Evolutionary conservation across 2,113 vertebrate species (phyloP), one percentile per base, ranked within the genome.

Genomic region (Amphiprion percula): DNA sequence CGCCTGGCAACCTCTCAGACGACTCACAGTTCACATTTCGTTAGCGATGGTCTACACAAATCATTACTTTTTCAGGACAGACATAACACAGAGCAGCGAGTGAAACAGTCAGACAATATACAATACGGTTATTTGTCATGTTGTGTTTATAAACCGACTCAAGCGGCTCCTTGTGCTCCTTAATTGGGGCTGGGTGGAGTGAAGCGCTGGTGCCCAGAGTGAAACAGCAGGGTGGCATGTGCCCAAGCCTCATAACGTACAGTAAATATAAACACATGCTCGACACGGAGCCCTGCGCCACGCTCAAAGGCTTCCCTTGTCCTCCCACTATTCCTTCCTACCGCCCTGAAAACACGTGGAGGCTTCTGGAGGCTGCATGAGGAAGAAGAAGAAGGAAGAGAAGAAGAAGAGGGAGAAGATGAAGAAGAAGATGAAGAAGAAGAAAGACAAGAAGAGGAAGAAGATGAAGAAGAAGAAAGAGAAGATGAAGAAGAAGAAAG

Each of bases 201-300:
- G 8, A 75, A 79, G 24, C 53, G 16, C 30, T 1, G 86, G 88
- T 88, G 83, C 89, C 86, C 76, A 79, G 74, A 84, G 89, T 79
- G 76, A 89, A 89, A 84, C 82, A 78, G 88, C 87, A 44, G 83
- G 90, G 81, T 85, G 86, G 86, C 78, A 37, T 64, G 68, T 46
- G 84, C 75, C 87, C 85, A 87, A 82, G 14, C 26, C 79, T 84
- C 87, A 90, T 81, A 86, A 83, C 78, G 50, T 87, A 91, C 91
- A 84, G 93, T 94, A 93, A 95, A 95, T 87, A 94, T 80, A 93
- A 92, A 94, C 93, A 93, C 87, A 93, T 93, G 92, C 86, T 74
- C 76, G 37, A 41, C 83, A 70, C 77, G 17, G 79, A 12, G 68
- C 74, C 67, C 68, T 79, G 82, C 62, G 72, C 58, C 69, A 41